A percentile compares a stretch with the other conserved stretches of the same genome.
These are phyloP conservation scores for Camarhynchus parvulus DNA, from an alignment of 2,113 vertebrate genomes.

Conservation along the genomic window DNA sequence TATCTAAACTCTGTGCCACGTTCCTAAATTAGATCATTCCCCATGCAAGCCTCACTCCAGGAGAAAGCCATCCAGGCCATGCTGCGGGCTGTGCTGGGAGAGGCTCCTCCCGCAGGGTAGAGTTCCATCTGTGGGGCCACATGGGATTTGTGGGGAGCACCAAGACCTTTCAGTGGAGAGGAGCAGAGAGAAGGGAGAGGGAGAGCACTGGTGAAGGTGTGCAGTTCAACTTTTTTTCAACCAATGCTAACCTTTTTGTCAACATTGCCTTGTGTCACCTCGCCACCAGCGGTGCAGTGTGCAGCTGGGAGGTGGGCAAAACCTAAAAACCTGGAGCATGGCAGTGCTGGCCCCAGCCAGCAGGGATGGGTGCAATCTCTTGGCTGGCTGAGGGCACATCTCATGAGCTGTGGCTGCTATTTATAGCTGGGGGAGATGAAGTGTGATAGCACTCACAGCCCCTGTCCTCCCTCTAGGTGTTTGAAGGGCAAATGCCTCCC, in stretches of 20 bases:
- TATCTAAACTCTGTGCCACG: not conserved
- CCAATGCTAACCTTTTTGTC: fast-evolving
- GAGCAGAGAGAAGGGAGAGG: not conserved
- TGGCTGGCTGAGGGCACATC: not conserved
- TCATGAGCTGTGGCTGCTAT: not conserved
- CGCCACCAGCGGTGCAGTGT: fast-evolving
- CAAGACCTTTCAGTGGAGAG: not conserved
- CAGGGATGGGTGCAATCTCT: fast-evolving
- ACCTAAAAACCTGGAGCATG: not conserved
- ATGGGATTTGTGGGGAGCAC: fast-evolving
- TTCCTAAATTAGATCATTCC: not conserved
- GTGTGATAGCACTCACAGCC: not conserved
- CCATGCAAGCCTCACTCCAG: not conserved
- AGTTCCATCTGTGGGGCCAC: fast-evolving
- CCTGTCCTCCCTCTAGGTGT: not conserved
- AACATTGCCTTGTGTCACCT: fast-evolving
- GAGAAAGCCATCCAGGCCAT: not conserved
- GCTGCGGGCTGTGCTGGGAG: fast-evolving
- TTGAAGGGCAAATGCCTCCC: not conserved
- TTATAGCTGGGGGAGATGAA: not conserved
- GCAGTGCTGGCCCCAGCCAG: fast-evolving
- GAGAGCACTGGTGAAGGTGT: fast-evolving
- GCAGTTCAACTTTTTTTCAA: fast-evolving
- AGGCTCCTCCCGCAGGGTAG: fast-evolving
- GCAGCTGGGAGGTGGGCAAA: not conserved